These are phyloP conservation scores for Anoplolepis gracilipes DNA, from an alignment of 1,140 invertebrate genomes.

Conservation along the genomic window DNA sequence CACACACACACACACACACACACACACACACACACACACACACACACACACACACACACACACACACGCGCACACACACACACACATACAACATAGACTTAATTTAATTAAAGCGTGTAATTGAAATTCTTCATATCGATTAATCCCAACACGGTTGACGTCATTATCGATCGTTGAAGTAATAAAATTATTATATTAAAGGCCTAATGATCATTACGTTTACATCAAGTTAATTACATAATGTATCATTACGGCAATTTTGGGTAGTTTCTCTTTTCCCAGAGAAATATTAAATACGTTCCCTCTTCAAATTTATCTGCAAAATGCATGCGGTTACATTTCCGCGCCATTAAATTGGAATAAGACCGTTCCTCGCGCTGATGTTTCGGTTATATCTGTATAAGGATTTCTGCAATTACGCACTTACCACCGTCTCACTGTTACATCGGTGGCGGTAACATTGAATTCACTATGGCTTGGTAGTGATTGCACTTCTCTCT, in stretches of 20 bases:
- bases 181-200: background rate
- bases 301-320: background rate
- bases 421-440: background rate
- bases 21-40: no score
- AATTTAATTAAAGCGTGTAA: background rate
- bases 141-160: background rate
- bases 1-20: no score
- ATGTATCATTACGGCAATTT: background rate
- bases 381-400: background rate
- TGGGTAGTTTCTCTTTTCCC: background rate
- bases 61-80: no score
- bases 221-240: no score
- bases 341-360: slow-evolving; percentile 17
- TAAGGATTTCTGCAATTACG: slow-evolving; percentile 35
- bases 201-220: no score
- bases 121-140: background rate
- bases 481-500: slow-evolving; percentile 51
- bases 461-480: slow-evolving; percentile 34
- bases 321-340: background rate
- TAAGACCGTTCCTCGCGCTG: background rate
- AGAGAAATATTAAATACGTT: background rate
- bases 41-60: no score
- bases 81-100: background rate
- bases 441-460: slow-evolving; percentile 20
- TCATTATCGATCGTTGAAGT: background rate